Evolutionary conservation across 2,797 vertebrate genomes (phyloP).

Genomic region (Parauchenoglanis ngamensis): DNA sequence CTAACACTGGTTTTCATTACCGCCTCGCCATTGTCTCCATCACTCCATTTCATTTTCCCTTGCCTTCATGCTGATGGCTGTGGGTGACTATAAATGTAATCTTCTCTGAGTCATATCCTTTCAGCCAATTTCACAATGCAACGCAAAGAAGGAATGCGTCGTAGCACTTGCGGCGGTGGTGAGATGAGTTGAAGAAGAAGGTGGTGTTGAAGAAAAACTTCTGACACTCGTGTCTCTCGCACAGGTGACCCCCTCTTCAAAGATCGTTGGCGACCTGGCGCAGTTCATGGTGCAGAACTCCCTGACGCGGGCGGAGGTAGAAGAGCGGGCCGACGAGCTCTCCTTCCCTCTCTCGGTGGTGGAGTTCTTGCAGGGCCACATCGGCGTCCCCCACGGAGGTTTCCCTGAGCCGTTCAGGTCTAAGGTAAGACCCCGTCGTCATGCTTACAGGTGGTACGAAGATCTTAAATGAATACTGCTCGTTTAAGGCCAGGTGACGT

Average conservation of each 20-base stretch:
- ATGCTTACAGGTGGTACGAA: not conserved
- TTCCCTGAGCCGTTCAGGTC: slow-evolving; percentile 92
- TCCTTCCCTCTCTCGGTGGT: slow-evolving; percentile 93
- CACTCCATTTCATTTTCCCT: slow-evolving; percentile 52
- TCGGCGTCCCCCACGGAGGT: slow-evolving; percentile 88
- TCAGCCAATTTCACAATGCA: slow-evolving; percentile 10
- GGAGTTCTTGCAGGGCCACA: slow-evolving; percentile 91
- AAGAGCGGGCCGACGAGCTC: slow-evolving; percentile 87
- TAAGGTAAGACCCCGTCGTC: slow-evolving; percentile 72
- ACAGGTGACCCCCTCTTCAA: slow-evolving; percentile 93
- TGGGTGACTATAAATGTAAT: slow-evolving; percentile 44
- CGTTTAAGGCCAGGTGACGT: not conserved
- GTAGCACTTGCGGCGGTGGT: not conserved
- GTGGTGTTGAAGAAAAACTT: not conserved
- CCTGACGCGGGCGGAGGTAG: slow-evolving; percentile 81
- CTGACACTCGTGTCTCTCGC: not conserved
- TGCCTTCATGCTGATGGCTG: slow-evolving; percentile 55
- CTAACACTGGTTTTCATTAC: slow-evolving; percentile 46
- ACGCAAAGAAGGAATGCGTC: not conserved
- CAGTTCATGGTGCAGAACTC: slow-evolving; percentile 98
- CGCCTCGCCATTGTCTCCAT: not conserved
- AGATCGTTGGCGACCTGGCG: slow-evolving; percentile 94
- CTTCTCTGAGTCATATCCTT: slow-evolving; percentile 19
- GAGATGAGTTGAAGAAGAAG: not conserved
- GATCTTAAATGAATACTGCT: not conserved